Conservation (phyloP, 2,888 invertebrate species). For the Dione juno region DNA sequence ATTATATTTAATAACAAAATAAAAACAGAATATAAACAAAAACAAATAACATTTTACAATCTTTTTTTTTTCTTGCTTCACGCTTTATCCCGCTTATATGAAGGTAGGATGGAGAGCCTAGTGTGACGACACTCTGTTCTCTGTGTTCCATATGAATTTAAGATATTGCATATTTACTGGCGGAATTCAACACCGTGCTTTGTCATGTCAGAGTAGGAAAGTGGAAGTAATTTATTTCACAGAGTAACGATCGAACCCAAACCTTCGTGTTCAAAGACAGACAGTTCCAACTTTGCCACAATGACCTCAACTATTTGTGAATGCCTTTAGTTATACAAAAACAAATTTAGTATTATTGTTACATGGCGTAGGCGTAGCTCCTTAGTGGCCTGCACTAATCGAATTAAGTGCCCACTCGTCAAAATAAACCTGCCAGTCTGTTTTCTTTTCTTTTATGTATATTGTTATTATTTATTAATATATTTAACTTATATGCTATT, state of each 20-base stretch:
- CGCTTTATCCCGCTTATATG: not conserved
- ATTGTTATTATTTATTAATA: not conserved
- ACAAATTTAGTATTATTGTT: conserved; percentile 1
- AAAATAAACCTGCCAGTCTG: not conserved
- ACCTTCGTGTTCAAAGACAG: not conserved
- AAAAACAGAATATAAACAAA: too few species aligned
- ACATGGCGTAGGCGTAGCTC: conserved; percentile 13
- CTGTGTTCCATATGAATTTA: too few species aligned
- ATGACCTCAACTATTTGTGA: too few species aligned
- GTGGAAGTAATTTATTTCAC: not conserved
- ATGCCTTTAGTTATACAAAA: not conserved
- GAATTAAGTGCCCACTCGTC: not conserved
- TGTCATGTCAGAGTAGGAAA: not conserved
- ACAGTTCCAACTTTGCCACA: too few species aligned
- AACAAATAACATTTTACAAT: too few species aligned
- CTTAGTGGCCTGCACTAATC: conserved; percentile 31
- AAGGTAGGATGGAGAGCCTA: not conserved
- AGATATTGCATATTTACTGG: not conserved
- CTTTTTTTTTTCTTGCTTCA: not conserved
- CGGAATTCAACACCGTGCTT: not conserved
- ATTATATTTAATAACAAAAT: too few species aligned
- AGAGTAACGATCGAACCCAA: not conserved
- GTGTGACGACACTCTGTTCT: not conserved
- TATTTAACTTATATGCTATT: too few species aligned
- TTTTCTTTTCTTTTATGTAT: not conserved